Conservation (phyloP, 2,113 vertebrate genomes). For the Trematocara zebra region DNA sequence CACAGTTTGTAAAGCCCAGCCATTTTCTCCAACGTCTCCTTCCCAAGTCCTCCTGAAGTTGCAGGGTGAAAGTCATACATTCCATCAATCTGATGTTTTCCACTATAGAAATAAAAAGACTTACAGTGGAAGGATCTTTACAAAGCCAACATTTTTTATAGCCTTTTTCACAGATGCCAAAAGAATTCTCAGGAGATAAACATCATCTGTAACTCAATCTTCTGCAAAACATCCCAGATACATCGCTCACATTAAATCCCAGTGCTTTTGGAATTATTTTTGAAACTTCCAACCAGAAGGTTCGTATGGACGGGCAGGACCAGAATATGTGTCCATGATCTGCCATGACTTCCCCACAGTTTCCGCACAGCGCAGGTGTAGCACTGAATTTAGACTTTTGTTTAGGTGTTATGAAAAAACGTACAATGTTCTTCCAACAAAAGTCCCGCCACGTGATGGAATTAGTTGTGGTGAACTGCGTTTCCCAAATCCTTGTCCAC, state of each 20-base stretch:
- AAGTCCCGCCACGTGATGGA: accelerated
- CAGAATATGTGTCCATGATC: background rate
- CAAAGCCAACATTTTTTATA: accelerated
- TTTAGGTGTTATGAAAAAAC: background rate
- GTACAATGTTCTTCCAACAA: background rate
- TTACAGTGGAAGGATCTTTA: background rate
- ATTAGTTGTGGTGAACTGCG: background rate
- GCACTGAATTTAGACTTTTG: background rate
- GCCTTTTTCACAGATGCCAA: accelerated
- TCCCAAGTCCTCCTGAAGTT: background rate
- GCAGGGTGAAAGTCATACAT: background rate
- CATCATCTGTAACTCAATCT: background rate
- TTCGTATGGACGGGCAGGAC: background rate
- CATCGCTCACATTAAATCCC: background rate
- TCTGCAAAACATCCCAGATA: background rate
- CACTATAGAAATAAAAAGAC: background rate
- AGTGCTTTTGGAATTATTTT: background rate
- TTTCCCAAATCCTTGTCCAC: background rate
- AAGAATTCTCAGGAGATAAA: background rate
- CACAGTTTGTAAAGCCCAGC: background rate
- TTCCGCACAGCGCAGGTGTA: background rate
- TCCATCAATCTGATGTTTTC: background rate
- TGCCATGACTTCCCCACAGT: background rate
- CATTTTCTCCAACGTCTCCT: background rate
- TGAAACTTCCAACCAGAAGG: background rate